Evolutionary conservation across 2,888 invertebrate species (phyloP).

Genomic region (Chrysodeixis includens): DNA sequence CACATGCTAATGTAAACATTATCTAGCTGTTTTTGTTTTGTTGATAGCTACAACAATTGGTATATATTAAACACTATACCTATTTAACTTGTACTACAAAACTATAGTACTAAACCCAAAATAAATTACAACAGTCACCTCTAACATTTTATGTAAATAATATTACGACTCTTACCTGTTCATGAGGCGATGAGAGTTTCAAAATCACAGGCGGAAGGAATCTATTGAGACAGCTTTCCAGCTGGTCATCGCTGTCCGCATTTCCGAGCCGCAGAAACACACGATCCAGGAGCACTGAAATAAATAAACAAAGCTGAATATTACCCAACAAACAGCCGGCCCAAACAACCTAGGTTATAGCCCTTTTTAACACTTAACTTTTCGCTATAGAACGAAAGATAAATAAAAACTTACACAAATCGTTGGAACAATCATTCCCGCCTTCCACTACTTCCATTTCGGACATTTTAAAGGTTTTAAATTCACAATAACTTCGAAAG

Average conservation of each 20-base stretch:
- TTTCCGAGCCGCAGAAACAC: slow-evolving; percentile 96
- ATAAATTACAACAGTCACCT: neutral
- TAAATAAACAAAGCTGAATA: slow-evolving; percentile 23
- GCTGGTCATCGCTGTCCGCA: slow-evolving; percentile 96
- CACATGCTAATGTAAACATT: no score
- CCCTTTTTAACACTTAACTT: slow-evolving; percentile 10
- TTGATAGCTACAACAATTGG: neutral
- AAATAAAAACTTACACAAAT: slow-evolving; percentile 76
- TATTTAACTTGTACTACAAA: neutral
- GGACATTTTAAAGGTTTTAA: slow-evolving; percentile 74
- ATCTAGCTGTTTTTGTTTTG: neutral
- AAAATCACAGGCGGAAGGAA: slow-evolving; percentile 96
- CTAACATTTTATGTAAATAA: slow-evolving; percentile 31
- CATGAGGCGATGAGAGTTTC: slow-evolving; percentile 96
- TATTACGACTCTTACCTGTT: slow-evolving; percentile 89
- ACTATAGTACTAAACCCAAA: neutral
- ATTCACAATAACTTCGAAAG: slow-evolving; percentile 57
- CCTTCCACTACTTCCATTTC: slow-evolving; percentile 84
- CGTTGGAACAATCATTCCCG: slow-evolving; percentile 80
- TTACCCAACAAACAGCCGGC: slow-evolving; percentile 61
- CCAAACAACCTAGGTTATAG: slow-evolving; percentile 40
- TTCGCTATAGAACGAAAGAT: neutral
- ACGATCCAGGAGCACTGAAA: slow-evolving; percentile 95
- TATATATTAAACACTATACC: neutral
- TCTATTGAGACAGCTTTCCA: slow-evolving; percentile 93